phyloP scores from a whole-genome alignment of 2,797 vertebrate species.

The Sebastolobus alascanus region DNA sequence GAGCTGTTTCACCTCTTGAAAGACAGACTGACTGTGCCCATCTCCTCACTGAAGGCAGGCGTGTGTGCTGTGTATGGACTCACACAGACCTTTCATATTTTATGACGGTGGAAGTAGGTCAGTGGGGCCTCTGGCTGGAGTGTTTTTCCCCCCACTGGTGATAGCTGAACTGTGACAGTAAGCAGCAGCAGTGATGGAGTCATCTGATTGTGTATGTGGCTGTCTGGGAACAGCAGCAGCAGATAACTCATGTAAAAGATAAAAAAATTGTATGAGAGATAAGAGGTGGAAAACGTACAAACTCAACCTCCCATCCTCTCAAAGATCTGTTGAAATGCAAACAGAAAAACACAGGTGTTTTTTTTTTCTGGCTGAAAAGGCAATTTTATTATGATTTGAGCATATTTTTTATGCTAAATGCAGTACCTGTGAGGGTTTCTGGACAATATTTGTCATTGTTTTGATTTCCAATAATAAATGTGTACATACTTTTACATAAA shows the following conservation, averaged over 20 bases:
- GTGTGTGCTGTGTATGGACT: slow-evolving; percentile 8
- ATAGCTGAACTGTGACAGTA: slow-evolving; percentile 9
- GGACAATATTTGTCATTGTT: no score
- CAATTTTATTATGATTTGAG: neutral
- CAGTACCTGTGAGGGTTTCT: no score
- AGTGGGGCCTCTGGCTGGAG: slow-evolving; percentile 42
- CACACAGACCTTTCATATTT: slow-evolving; percentile 62
- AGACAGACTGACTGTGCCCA: neutral
- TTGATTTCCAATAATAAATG: no score
- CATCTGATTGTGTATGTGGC: neutral
- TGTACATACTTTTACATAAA: no score
- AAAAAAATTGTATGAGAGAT: neutral
- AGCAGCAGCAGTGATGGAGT: neutral
- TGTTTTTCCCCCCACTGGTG: slow-evolving; percentile 17
- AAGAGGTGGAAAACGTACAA: neutral
- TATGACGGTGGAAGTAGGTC: slow-evolving; percentile 73
- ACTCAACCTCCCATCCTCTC: neutral
- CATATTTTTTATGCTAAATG: no score
- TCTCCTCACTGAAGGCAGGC: slow-evolving; percentile 9
- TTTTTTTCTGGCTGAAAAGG: neutral
- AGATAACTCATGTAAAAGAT: neutral
- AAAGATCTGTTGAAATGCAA: neutral
- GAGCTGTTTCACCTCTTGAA: slow-evolving; percentile 5
- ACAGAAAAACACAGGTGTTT: neutral
- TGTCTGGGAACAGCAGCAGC: neutral